Percentiles rank a stretch among this genome's conserved stretches.
Conservation (phyloP, 2,113 vertebrate genomes). For the Cairina moschata region DNA sequence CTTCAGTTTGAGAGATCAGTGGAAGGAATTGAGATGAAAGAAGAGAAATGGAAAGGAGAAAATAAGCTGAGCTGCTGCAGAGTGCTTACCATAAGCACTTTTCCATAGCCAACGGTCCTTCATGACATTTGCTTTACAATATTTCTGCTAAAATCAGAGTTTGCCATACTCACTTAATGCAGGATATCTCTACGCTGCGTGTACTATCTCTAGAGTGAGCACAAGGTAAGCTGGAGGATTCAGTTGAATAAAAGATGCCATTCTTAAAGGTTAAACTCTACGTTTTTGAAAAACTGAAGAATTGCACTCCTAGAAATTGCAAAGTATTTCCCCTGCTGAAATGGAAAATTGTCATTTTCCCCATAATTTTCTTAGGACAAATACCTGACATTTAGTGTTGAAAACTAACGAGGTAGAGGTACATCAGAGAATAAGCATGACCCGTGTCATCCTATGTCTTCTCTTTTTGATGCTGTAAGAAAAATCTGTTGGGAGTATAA, state of each 20-base stretch:
- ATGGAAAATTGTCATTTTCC: neutral
- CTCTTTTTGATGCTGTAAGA: neutral
- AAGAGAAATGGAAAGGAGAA: constrained; percentile 3
- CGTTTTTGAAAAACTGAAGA: constrained; percentile 13
- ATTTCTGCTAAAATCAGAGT: constrained; percentile 44
- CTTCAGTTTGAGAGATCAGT: constrained; percentile 14
- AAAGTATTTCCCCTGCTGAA: constrained; percentile 8
- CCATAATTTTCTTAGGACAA: neutral
- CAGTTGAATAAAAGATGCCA: neutral
- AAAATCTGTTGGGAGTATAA: neutral
- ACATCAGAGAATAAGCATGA: neutral
- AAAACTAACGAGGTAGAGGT: neutral
- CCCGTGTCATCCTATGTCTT: neutral
- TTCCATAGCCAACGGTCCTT: constrained; percentile 5
- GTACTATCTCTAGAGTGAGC: constrained; percentile 10
- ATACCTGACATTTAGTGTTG: neutral
- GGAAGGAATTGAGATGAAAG: constrained; percentile 35
- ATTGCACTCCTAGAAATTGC: neutral
- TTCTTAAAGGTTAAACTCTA: constrained; percentile 38
- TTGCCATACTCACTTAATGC: constrained; percentile 37
- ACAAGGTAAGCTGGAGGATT: neutral
- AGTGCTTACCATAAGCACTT: constrained; percentile 35
- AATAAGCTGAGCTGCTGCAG: neutral
- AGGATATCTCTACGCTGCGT: constrained; percentile 21
- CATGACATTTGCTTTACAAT: constrained; percentile 45